Base-by-base conservation (phyloP, 1,140 invertebrate species). In the Thaumetopoea pityocampa region DNA sequence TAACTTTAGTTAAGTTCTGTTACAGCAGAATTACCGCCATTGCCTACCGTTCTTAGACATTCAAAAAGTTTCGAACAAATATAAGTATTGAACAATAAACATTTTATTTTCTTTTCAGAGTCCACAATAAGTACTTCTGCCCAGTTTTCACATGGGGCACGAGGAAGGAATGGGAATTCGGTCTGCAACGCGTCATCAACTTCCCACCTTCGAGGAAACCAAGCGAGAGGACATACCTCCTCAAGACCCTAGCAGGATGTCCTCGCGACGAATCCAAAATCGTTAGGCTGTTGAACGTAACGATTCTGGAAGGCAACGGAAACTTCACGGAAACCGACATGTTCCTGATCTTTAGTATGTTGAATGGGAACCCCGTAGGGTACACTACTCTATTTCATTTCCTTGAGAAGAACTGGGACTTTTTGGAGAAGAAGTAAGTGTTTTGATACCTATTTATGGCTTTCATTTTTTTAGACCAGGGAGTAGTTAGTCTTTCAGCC, bases 61-160 rank as follows among this genome's bases (percentile, higher is more conserved):
- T n/a, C n/a, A n/a, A n/a, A n/a, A n/a, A n/a, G n/a, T n/a, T n/a
- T n/a, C n/a, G n/a, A n/a, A n/a, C n/a, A n/a, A n/a, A n/a, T n/a
- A n/a, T n/a, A n/a, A n/a, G n/a, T n/a, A n/a, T n/a, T n/a, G n/a
- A n/a, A n/a, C n/a, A n/a, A n/a, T n/a, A n/a, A n/a, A n/a, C n/a
- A n/a, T n/a, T n/a, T n/a, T n/a, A n/a, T n/a, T n/a, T n/a, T n/a
- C n/a, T n/a, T 40, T 51, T 71, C 85, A 12, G 51, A 94, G 92
- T 2, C 88, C 93, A 19, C 85, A 92, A 90, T 62, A 89, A 90
- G 61, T 92, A 88, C 58, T 88, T 93, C 22, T 93, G 92, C 38
- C 91, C 92, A 3, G 90, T 94, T 1, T 93, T 93, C 56, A 90
- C 90, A 72, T 93, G 90, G 89, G 92, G 92, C 0, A 89, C 90